Base-by-base conservation (phyloP, 2,797 vertebrate genomes). In the Xiphorhynchus erythropygius region DNA sequence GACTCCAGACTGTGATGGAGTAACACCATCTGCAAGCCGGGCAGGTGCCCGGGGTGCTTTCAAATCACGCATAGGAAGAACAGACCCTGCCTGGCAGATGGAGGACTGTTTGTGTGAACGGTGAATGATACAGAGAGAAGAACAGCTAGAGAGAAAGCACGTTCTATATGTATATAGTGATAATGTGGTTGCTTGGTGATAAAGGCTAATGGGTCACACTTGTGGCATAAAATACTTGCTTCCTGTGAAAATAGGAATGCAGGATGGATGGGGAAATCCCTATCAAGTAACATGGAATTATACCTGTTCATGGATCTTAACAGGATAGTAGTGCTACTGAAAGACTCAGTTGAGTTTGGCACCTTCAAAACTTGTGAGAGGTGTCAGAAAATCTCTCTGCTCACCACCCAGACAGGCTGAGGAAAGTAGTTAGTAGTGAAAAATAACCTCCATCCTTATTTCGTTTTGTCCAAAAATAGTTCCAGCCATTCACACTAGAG, bases 11-110 rank as follows among this genome's bases (percentile, higher is more conserved):
- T 50, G 69, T 13, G 75, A 83, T 68, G 76, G 90, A 93, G 83
- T 89, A 70, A 89, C 89, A 83, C 89, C 89, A 81, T 95, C 96
- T 95, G 92, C 33, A 18, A 71, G 75, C 60, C 4, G 18, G 84
- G 86, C 94, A 94, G 91, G 93, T 95, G 74, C 71, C 80, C 57
- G 93, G 56, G 90, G 73, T 83, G 83, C 79, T 83, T 59, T 78
- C 88, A 63, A 9, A 79, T 57, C 70, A 15, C 88, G 28, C 85
- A 9, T 9, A 8, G 87, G 85, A 74, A 84, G 87, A 94, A 59
- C 80, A 94, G 90, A 70, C n/a, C 55, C 75, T 78, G 88, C 78
- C 56, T 57, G 37, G 87, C 94, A 96, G 94, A 95, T 83, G 94
- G 93, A 73, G 53, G 39, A 11, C 83, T 24, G 63, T 71, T 30